Conservation (phyloP, 2,113 vertebrate genomes). For the Anhinga rufa region DNA sequence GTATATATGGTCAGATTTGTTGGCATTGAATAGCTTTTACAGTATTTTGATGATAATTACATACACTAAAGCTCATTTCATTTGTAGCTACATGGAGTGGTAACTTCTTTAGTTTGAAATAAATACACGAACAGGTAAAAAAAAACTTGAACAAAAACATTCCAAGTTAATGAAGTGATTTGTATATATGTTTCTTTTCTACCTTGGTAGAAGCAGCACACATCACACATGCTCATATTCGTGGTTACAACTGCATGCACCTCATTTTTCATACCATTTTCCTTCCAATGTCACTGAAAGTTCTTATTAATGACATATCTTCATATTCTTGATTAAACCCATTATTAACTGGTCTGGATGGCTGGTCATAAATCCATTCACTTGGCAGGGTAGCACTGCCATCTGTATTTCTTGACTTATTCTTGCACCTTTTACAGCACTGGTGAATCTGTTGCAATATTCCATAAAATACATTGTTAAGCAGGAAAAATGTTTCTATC, state of each 20-base stretch:
- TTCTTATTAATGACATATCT: not conserved
- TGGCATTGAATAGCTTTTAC: not conserved
- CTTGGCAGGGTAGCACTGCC: not conserved
- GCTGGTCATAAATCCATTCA: conserved; percentile 3
- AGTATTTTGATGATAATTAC: not conserved
- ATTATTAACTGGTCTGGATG: not conserved
- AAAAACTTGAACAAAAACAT: not conserved
- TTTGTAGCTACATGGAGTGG: not conserved
- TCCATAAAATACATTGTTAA: not conserved
- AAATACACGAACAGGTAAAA: not conserved
- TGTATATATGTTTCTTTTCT: not conserved
- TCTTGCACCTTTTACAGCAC: not conserved
- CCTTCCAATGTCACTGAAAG: not conserved
- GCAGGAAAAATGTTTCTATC: not conserved
- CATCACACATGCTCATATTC: not conserved
- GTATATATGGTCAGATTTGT: not conserved
- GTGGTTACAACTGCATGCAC: not conserved
- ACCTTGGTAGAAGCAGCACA: not conserved
- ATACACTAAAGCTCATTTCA: not conserved
- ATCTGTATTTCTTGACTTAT: not conserved
- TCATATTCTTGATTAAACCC: not conserved
- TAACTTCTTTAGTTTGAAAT: not conserved
- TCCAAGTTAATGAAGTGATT: not conserved
- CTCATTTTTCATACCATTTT: not conserved
- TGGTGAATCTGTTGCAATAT: not conserved